Evolutionary conservation across 2,113 vertebrate species (phyloP).

Genomic region (Chroicocephalus ridibundus): DNA sequence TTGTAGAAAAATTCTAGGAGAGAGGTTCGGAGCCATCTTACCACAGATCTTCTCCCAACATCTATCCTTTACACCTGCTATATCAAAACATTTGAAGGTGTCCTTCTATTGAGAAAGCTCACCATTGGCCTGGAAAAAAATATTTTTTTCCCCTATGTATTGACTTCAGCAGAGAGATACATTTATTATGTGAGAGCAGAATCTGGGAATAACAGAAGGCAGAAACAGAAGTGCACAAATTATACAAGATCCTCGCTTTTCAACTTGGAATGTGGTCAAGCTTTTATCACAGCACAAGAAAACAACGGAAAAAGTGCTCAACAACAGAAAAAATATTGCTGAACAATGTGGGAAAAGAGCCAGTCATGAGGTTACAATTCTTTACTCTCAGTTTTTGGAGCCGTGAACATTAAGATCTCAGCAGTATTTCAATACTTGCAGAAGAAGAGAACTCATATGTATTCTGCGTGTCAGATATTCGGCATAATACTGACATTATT

Average conservation of each 20-base stretch:
- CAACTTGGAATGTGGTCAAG: not conserved
- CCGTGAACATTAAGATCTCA: not conserved
- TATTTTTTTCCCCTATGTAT: rapidly evolving
- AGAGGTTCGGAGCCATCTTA: not conserved
- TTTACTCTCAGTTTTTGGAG: not conserved
- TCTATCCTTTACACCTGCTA: not conserved
- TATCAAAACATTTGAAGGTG: not conserved
- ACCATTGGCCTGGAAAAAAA: not conserved
- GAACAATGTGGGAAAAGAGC: not conserved
- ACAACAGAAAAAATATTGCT: not conserved
- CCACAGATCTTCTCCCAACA: not conserved
- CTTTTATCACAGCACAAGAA: not conserved
- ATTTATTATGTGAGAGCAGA: not conserved
- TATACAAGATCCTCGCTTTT: not conserved
- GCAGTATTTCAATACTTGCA: not conserved
- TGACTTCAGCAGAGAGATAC: not conserved
- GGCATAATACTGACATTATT: not conserved
- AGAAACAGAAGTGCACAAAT: not conserved
- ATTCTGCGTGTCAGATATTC: not conserved
- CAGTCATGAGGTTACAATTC: not conserved
- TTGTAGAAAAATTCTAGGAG: not conserved
- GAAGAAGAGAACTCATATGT: not conserved
- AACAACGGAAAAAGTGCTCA: not conserved
- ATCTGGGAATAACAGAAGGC: not conserved
- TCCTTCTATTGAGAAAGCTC: not conserved